Base-by-base conservation (phyloP, 2,797 vertebrate genomes). In the Diceros bicornis region DNA sequence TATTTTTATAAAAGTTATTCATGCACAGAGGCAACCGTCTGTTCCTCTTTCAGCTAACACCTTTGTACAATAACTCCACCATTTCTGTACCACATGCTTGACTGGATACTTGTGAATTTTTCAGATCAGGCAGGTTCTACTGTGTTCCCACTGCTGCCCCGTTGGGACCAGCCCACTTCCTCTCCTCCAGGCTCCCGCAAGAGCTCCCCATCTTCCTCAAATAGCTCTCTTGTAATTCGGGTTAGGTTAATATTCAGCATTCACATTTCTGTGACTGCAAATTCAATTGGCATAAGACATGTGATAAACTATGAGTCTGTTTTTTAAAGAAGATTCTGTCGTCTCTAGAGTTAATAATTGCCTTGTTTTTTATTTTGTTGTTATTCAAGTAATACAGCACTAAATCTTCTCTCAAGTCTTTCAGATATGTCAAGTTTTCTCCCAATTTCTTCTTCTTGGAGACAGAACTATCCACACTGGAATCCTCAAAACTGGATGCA, bases 101-200 rank as follows among this genome's bases (percentile, higher is more conserved):
- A 71, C 14, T 14, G 66, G 17, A 12, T 0, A 12, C 27, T 7
- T 18, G 10, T 20, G 25, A 61, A 20, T 20, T 18, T 82, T 41
- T 17, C 61, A 41, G 41, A 32, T 6, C 6, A 55, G 5, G 13
- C 25, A 8, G 3, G 20, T 41, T 6, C 50, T 20, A 0, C 5
- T 3, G 1, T 3, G 13, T 17, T 37, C 50, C 50, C 37, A 1
- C 29, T 2, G 2, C 62, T n/a, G 62, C 4, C 4, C 20, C 16
- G 0, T 41, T 3, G 29, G 23, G 47, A 16, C 74, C 1, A 10
- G 64, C 50, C 29, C 37, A 0, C 41, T 5, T 34, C 50, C 52
- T 12, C 25, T 9, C 21, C 50, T n/a, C 27, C 14, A 18, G 75
- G 14, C 9, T 4, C 21, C 13, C 6, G 9, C 20, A 0, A 0